Evolutionary conservation across 1,140 invertebrate species (phyloP), one percentile per base, ranked within the genome.

Genomic region (Rhagoletis zephyria): DNA sequence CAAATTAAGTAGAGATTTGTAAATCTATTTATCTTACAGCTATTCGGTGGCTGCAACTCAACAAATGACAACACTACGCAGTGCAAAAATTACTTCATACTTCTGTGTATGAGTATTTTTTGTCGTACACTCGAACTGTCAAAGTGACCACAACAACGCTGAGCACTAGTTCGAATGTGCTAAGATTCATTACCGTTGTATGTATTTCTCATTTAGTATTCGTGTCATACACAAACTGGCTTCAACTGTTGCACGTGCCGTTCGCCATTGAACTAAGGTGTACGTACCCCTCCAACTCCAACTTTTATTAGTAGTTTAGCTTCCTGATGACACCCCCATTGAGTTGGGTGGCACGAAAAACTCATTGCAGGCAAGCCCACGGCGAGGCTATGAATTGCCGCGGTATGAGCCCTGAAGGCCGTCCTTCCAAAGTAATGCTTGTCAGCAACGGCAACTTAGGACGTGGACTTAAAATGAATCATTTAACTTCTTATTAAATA

Each of bases 1-100:
- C 30, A 30, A 0, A 89, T 87, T 6, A 91, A 89, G 74, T 94
- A 87, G 1, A 93, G 92, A 60, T 93, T 93, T 56, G 30, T 30
- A 30, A 30, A 30, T 30, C 30, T 30, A 30, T 30, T 30, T 30
- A 30, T 30, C 30, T 12, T 60, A 1, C 12, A 12, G 59, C 59
- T n/a, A 7, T 63, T 63, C 4, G 48, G 16, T 81, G 7, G 67
- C 56, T n/a, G 74, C 48, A 81, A 56, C 19, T 0, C 12, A 1
- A 48, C 70, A 56, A 81, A 81, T 81, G 48, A 81, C 74, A 81
- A 56, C 74, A 81, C 74, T 81, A 81, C 74, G 48, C 74, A 19
- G 4, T 4, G 16, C 74, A 56, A 56, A 2, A 81, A 59, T 51
- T 48, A 59, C 74, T 56, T n/a, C 67, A 10, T 40, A 74, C 67